Conservation (phyloP, 2,113 vertebrate species). For the Cyprinodon brontotheroides region DNA sequence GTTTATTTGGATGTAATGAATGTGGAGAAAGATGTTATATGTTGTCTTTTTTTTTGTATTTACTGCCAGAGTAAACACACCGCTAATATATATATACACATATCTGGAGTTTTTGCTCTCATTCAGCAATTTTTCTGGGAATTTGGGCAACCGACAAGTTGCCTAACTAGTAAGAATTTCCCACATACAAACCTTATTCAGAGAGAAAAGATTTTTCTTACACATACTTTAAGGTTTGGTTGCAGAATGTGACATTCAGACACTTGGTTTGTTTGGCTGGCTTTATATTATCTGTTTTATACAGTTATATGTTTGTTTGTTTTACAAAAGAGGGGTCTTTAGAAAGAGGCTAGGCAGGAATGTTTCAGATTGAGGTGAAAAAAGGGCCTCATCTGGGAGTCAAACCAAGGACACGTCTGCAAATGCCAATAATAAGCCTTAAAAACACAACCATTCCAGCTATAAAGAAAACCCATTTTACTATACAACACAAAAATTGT, state of each 20-base stretch:
- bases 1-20: not conserved
- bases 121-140: no score
- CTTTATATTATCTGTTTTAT: not conserved
- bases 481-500: no score
- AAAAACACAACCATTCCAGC: not conserved
- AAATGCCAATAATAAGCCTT: not conserved
- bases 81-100: not conserved
- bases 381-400: not conserved
- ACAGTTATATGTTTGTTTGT: no score
- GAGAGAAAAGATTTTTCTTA: not conserved
- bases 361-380: not conserved
- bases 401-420: not conserved
- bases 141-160: no score
- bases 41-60: constrained; percentile 8
- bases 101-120: not conserved
- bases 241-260: not conserved
- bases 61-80: no score
- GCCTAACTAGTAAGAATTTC: not conserved
- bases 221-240: not conserved
- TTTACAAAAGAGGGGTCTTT: no score
- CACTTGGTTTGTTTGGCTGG: not conserved
- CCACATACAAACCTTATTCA: not conserved
- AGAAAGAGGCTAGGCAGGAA: not conserved
- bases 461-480: not conserved
- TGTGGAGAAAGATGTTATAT: not conserved